phyloP scores from a whole-genome alignment of 2,888 invertebrate species.

The Pandemis cinnamomeana region DNA sequence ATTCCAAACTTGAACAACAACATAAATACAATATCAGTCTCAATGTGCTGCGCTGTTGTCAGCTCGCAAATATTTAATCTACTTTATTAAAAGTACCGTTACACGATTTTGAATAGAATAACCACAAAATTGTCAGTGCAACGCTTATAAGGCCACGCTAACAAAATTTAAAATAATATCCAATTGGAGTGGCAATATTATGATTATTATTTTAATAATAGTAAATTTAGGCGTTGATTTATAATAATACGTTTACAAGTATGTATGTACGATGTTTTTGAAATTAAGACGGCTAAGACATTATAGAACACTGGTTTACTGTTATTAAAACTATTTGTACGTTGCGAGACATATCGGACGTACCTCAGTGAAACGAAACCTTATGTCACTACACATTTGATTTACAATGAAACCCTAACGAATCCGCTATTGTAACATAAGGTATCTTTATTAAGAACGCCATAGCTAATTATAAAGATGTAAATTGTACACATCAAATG shows the following conservation, averaged over 20 bases:
- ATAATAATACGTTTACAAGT: background rate
- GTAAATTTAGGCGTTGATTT: background rate
- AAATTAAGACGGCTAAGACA: background rate
- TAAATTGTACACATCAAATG: background rate
- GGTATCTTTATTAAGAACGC: background rate
- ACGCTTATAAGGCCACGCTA: conserved; percentile 2
- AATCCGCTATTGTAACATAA: background rate
- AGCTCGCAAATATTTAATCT: conserved; percentile 49
- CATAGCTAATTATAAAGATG: background rate
- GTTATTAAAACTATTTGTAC: conserved; percentile 2
- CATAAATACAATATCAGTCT: conserved; percentile 76
- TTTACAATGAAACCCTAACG: background rate
- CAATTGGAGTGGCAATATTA: background rate
- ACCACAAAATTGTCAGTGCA: conserved; percentile 3
- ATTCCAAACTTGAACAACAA: conserved; percentile 57
- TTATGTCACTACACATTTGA: background rate
- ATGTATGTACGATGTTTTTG: background rate
- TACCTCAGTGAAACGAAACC: background rate
- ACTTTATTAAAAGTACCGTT: conserved; percentile 14
- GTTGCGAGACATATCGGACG: background rate
- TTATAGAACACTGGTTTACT: background rate
- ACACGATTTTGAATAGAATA: background rate
- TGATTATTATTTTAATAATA: background rate
- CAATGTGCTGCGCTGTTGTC: conserved; percentile 61
- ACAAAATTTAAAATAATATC: conserved; percentile 4